Evolutionary conservation across 2,797 vertebrate genomes (phyloP).

Genomic region (Tragelaphus eurycerus): DNA sequence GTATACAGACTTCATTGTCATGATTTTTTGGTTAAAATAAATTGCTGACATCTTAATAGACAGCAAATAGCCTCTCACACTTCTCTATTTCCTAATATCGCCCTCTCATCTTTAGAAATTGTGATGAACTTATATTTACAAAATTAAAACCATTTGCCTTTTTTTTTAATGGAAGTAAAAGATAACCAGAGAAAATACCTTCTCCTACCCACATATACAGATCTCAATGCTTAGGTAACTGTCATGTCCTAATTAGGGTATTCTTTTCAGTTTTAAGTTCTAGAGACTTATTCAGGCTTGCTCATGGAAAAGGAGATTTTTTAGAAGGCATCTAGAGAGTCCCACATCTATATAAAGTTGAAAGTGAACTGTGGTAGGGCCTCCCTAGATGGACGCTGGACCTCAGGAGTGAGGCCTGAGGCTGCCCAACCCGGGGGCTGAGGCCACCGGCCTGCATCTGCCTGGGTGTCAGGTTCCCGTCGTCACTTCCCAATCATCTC

Average conservation of each 20-base stretch:
- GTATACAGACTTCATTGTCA: not conserved
- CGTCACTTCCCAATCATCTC: not conserved
- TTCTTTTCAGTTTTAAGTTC: not conserved
- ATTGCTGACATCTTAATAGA: not conserved
- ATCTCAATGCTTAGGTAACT: not conserved
- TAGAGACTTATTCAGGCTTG: not conserved
- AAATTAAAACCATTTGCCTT: not conserved
- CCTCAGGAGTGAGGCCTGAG: not conserved
- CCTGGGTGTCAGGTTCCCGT: not conserved
- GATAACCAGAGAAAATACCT: not conserved
- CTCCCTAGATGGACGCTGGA: not conserved
- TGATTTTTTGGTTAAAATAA: not conserved
- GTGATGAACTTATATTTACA: not conserved
- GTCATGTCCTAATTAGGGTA: not conserved
- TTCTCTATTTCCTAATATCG: not conserved
- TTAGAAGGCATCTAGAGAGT: not conserved
- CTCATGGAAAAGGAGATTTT: not conserved
- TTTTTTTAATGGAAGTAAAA: not conserved
- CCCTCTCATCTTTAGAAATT: not conserved
- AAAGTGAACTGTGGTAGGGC: not conserved
- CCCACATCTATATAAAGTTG: rapidly evolving
- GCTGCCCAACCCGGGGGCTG: rapidly evolving
- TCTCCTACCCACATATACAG: not conserved
- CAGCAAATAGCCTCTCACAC: not conserved
- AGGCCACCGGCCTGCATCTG: not conserved